These are phyloP conservation scores for Peromyscus polionotus DNA, from an alignment of 2,113 vertebrate genomes.

Conservation along the genomic window DNA sequence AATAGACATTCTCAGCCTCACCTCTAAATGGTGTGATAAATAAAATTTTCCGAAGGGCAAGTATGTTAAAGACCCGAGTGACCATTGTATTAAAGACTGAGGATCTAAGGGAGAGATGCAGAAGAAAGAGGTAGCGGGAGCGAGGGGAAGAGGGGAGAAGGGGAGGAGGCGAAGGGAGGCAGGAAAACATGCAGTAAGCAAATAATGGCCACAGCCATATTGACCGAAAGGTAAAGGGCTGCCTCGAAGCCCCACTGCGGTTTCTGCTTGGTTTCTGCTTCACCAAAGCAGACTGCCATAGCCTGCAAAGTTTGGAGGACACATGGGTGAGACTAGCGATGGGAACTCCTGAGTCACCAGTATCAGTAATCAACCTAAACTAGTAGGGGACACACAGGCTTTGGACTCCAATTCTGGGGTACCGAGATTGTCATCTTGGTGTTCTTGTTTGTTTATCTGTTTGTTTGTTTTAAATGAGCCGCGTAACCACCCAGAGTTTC, in stretches of 20 bases:
- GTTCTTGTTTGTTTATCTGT: neutral
- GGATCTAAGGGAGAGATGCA: neutral
- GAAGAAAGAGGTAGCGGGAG: neutral
- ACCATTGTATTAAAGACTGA: neutral
- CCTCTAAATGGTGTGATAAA: neutral
- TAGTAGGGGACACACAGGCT: neutral
- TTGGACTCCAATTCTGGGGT: neutral
- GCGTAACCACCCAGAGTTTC: neutral
- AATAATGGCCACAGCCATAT: neutral
- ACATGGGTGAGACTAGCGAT: neutral
- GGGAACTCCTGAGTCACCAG: neutral
- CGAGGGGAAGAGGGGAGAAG: no score
- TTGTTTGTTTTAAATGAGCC: neutral
- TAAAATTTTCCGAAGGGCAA: neutral
- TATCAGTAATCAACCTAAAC: neutral
- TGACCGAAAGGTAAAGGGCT: neutral
- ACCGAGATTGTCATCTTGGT: neutral
- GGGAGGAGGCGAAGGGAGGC: no score
- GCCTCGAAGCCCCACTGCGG: no score
- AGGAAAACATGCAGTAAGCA: neutral
- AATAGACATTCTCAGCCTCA: fast-evolving
- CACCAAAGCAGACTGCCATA: neutral
- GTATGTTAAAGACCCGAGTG: neutral
- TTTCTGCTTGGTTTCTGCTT: no score
- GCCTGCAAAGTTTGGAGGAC: neutral